Percentiles rank a stretch among this genome's conserved stretches.
phyloP scores from a whole-genome alignment of 2,888 invertebrate species.

The Nematopogon swammerdamellus region DNA sequence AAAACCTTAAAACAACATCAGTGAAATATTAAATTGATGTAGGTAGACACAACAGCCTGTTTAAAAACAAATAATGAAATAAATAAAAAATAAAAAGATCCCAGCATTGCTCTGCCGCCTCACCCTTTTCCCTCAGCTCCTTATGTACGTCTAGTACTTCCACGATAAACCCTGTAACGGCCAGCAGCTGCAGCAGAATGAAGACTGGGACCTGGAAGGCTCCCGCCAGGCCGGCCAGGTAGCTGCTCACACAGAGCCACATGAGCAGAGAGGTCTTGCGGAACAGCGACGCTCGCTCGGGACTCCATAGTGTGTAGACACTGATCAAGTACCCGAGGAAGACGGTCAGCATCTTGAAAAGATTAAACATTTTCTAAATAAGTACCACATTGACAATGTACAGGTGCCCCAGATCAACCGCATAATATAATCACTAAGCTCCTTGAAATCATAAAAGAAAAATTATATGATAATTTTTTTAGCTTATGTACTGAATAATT shows the following conservation, averaged over 20 bases:
- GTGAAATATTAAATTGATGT: too few relatives aligned
- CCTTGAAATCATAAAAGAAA: too few relatives aligned
- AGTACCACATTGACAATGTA: too few relatives aligned
- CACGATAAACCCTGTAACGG: constrained; percentile 60
- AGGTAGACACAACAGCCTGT: too few relatives aligned
- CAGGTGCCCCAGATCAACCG: too few relatives aligned
- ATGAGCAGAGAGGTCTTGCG: constrained; percentile 66
- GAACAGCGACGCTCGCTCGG: constrained; percentile 62
- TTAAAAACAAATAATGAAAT: too few relatives aligned
- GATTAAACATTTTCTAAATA: constrained; percentile 2
- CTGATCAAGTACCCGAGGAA: constrained; percentile 67
- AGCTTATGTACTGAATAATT: too few relatives aligned
- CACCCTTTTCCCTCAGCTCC: constrained; percentile 44
- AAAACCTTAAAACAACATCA: too few relatives aligned
- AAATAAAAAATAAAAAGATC: too few relatives aligned
- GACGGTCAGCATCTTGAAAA: constrained; percentile 63
- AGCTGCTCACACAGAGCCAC: constrained; percentile 76
- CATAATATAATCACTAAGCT: too few relatives aligned
- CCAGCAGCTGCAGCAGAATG: constrained; percentile 62
- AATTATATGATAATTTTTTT: too few relatives aligned
- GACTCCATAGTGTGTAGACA: constrained; percentile 73
- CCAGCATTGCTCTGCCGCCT: too few relatives aligned
- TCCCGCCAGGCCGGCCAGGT: constrained; percentile 71
- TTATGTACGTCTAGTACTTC: constrained; percentile 59
- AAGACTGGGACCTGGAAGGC: constrained; percentile 75